A percentile compares a stretch with the other conserved stretches of the same genome.
Evolutionary conservation across 2,888 invertebrate genomes (phyloP).

Genomic region (Oeneis ivallda): DNA sequence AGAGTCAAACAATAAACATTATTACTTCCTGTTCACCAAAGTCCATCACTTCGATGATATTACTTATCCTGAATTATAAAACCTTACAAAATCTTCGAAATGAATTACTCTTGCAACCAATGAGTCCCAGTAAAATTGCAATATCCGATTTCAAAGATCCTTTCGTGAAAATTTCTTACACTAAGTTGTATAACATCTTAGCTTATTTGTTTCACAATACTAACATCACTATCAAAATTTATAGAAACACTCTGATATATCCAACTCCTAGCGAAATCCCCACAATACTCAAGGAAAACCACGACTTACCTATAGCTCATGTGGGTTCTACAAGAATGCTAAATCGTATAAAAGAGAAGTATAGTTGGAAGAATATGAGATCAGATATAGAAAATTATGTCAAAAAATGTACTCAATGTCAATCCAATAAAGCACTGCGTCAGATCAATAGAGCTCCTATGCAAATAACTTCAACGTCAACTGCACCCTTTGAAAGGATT

Average conservation of each 20-base stretch:
- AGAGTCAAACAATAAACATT: slow-evolving; percentile 15
- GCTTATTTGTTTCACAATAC: background rate
- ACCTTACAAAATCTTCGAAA: background rate
- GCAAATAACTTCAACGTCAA: too few species aligned
- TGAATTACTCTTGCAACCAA: background rate
- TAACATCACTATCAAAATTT: background rate
- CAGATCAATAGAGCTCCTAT: too few species aligned
- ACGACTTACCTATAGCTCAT: too few species aligned
- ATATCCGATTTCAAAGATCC: too few species aligned
- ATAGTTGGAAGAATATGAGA: slow-evolving; percentile 19
- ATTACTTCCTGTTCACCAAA: slow-evolving; percentile 32
- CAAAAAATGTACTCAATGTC: slow-evolving; percentile 7
- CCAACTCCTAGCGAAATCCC: slow-evolving; percentile 27
- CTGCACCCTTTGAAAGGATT: too few species aligned
- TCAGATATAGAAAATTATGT: slow-evolving; percentile 16
- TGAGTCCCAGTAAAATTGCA: too few species aligned
- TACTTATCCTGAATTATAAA: slow-evolving; percentile 22
- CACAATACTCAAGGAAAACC: slow-evolving; percentile 32
- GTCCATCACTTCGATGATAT: too few species aligned
- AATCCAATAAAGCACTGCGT: too few species aligned
- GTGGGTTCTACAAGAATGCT: too few species aligned
- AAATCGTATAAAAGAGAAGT: slow-evolving; percentile 22
- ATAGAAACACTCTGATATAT: slow-evolving; percentile 25
- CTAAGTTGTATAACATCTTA: too few species aligned
- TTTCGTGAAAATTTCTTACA: too few species aligned